Conservation (phyloP, 2,113 vertebrate genomes). For the Lasiurus borealis region DNA sequence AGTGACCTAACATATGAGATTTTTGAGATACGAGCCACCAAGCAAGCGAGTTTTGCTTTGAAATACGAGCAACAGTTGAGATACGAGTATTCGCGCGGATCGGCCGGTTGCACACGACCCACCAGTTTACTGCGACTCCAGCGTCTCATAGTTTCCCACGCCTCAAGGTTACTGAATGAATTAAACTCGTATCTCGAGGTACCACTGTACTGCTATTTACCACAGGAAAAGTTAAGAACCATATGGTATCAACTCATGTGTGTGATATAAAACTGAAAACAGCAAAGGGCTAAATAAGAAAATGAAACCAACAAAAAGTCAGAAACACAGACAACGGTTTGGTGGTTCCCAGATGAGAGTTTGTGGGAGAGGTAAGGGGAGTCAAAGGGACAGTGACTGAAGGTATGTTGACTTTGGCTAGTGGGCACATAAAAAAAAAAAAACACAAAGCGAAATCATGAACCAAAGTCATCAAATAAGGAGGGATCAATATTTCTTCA, state of each 20-base stretch:
- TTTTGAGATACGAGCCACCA: too few species aligned
- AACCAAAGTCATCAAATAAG: not conserved
- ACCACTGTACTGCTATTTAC: too few species aligned
- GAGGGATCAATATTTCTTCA: not conserved
- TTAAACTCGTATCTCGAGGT: too few species aligned
- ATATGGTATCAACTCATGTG: not conserved
- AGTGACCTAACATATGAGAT: too few species aligned
- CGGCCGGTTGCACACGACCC: too few species aligned
- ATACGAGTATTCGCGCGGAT: too few species aligned
- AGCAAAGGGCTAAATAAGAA: not conserved
- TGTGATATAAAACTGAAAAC: not conserved
- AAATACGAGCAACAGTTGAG: too few species aligned
- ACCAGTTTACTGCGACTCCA: too few species aligned
- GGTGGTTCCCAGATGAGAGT: not conserved
- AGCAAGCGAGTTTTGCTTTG: too few species aligned
- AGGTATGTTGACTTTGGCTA: not conserved
- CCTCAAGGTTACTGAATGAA: too few species aligned
- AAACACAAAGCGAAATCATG: not conserved
- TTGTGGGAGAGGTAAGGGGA: accelerated
- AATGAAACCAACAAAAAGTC: not conserved
- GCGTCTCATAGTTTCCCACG: too few species aligned
- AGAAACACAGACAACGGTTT: not conserved
- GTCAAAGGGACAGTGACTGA: not conserved
- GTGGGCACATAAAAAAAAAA: not conserved
- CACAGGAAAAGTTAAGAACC: not conserved